Base-by-base conservation (phyloP, 1,140 invertebrate species). In the Aphaenogaster ashmeadi region DNA sequence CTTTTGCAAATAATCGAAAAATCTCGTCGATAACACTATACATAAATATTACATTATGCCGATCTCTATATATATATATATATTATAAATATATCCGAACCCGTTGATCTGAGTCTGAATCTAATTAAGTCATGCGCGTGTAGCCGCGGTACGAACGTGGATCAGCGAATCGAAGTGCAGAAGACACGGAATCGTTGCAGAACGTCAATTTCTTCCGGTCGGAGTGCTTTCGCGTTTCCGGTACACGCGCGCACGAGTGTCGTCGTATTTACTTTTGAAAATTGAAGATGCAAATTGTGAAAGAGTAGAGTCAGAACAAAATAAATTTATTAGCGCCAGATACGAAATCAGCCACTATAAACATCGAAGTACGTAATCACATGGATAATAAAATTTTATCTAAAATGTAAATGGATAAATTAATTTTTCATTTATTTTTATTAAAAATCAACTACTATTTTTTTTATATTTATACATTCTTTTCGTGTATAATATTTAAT, bases 1-100 rank as follows among this genome's bases (percentile, higher is more conserved):
- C 94, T 95, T 95, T 95, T 95, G 93, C 94, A 95, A 95, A 94
- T 94, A 95, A 94, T 93, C 93, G 93, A 94, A 90, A 75, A 58
- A 89, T 90, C 86, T 93, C 91, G 89, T 92, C 87, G 91, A 84
- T 78, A 87, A 90, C 90, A 93, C 87, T 92, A 94, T 94, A 92
- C 93, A 90, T 94, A 90, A 56, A 58, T 80, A 54, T 67, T 58
- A 83, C 60, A 83, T 83, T 47, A 83, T 83, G 56, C 11, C 62
- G 18, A 80, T 80, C 78, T 80, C 78, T 60, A 58, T 72, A 72
- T 15, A 50, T 41, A 80, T 74, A 83, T 74, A 74, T 27, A 79
- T 78, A 77, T 52, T 85, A 88, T 90, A 91, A 90, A 86, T 88
- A 87, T 88, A 79, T 7, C 54, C n/a, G 66, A 85, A 64, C 2